Base-by-base conservation (phyloP, 2,113 vertebrate genomes). In the Oenanthe oenanthe region DNA sequence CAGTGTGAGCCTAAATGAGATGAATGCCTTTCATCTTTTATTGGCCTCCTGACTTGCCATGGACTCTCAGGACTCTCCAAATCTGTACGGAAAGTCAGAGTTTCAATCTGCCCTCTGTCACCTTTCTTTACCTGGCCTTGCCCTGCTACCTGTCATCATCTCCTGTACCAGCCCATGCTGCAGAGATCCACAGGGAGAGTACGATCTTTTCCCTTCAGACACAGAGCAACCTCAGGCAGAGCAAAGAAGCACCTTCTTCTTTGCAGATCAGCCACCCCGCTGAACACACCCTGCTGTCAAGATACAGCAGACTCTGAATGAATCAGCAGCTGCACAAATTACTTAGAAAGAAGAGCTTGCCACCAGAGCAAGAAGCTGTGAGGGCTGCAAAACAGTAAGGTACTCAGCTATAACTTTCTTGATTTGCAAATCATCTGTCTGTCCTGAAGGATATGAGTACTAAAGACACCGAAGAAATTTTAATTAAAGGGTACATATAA, bases 31-130 rank as follows among this genome's bases (percentile, higher is more conserved):
- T 36, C 34, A 36, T 3, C 4, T 31, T 83, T 13, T 51, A 47
- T 9, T 32, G 48, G 19, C 13, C 45, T 62, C 53, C 42, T 63
- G 36, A 75, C 18, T 12, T 78, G 15, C 16, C 31, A 68, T 2
- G 9, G 32, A 48, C 14, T 45, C 76, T 48, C 26, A 57, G 25
- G 21, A 45, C 3, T 88, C 36, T 80, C 22, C 26, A 56, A 65
- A 36, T 13, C 45, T 8, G 3, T 12, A 26, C 0, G 3, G 29
- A 15, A 40, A 68, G 14, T 1, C 12, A 6, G 8, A 43, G 18
- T 48, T 62, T 60, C 28, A 63, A 3, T n/a, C 40, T 63, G 34
- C 25, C 10, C 19, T 73, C 36, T 70, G 11, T 51, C 31, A 57
- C 16, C 1, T 9, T 5, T 60, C 12, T n/a, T 31, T 4, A 4